These are phyloP conservation scores for Oryzias dopingdopingensis DNA, from an alignment of 2,797 vertebrate species.

Conservation along the genomic window DNA sequence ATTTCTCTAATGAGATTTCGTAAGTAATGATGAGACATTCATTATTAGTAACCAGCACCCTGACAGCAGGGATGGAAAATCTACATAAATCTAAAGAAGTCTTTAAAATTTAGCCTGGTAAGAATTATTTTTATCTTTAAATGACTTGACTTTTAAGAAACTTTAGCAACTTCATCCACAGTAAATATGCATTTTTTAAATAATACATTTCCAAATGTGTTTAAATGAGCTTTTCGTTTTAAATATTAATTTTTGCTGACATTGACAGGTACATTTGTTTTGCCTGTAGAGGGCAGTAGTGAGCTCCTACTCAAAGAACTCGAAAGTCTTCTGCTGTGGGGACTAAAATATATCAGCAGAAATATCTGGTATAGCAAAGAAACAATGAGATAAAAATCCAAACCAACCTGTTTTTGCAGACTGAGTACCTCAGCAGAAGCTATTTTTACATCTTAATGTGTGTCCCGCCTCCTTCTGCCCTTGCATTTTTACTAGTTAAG, in stretches of 20 bases:
- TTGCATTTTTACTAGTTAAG: too few species aligned
- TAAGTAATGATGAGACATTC: too few species aligned
- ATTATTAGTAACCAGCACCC: too few species aligned
- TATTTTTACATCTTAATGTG: not conserved
- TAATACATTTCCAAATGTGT: not conserved
- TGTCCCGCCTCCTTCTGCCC: too few species aligned
- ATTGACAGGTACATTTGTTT: not conserved
- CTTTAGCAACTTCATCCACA: too few species aligned
- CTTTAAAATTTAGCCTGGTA: too few species aligned
- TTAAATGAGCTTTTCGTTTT: not conserved
- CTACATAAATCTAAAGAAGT: too few species aligned
- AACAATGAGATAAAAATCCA: not conserved
- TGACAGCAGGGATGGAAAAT: too few species aligned
- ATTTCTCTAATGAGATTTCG: too few species aligned
- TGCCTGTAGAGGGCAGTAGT: constrained; percentile 57
- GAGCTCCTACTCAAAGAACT: constrained; percentile 26
- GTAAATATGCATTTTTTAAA: not conserved
- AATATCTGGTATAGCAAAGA: not conserved
- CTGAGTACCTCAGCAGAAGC: not conserved
- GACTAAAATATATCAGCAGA: not conserved
- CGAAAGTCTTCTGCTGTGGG: too few species aligned
- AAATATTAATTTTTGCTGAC: not conserved
- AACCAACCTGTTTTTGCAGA: not conserved
- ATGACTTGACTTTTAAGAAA: too few species aligned
- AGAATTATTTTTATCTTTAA: too few species aligned